Conservation (phyloP, 2,113 vertebrate genomes). For the Cololabis saira region DNA sequence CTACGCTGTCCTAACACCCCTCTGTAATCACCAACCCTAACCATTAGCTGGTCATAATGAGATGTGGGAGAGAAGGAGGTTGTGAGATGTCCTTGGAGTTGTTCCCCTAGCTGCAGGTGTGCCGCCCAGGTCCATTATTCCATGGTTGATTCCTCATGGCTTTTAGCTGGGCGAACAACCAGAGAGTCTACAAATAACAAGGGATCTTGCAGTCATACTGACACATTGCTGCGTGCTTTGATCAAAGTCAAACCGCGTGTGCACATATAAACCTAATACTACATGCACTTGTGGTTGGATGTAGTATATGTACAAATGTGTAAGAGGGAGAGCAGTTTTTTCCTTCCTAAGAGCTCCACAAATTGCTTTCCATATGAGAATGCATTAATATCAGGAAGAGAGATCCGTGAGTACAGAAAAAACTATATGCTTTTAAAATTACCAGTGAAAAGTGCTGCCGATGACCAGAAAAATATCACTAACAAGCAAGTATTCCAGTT, state of each 20-base stretch:
- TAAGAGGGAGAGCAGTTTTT: slow-evolving; percentile 28
- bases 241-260: slow-evolving; percentile 10
- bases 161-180: slow-evolving; percentile 35
- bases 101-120: slow-evolving; percentile 55
- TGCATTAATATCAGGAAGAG: slow-evolving; percentile 61
- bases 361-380: slow-evolving; percentile 35
- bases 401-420: slow-evolving; percentile 18
- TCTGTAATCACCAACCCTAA: slow-evolving; percentile 52
- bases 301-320: not conserved
- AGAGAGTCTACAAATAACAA: slow-evolving; percentile 38
- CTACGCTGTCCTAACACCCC: slow-evolving; percentile 8
- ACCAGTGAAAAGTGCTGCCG: slow-evolving; percentile 40
- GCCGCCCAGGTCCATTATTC: slow-evolving; percentile 44
- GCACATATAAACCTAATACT: slow-evolving; percentile 4
- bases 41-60: slow-evolving; percentile 55
- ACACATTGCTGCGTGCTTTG: slow-evolving; percentile 9
- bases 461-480: slow-evolving; percentile 23
- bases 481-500: slow-evolving; percentile 26
- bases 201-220: slow-evolving; percentile 12
- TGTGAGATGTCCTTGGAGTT: slow-evolving; percentile 46
- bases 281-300: too few relatives aligned
- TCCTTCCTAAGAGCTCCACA: slow-evolving; percentile 17
- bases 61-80: slow-evolving; percentile 36
- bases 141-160: slow-evolving; percentile 35
- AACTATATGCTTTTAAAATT: slow-evolving; percentile 51